Evolutionary conservation across 2,113 vertebrate genomes (phyloP).

Genomic region (Orientallactaga bullata): DNA sequence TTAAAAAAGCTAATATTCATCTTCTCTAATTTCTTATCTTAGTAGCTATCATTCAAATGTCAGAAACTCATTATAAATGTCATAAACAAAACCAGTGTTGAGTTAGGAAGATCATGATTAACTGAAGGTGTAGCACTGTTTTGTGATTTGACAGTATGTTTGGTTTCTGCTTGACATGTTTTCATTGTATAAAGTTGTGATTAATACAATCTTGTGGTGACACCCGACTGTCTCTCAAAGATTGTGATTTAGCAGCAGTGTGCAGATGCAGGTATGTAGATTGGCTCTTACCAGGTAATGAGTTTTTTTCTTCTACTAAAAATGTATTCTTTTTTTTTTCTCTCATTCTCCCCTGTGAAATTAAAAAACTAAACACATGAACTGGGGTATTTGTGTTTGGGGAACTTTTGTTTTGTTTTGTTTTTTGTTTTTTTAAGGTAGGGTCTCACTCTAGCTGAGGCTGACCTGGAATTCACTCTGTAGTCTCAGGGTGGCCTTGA

Average conservation of each 20-base stretch:
- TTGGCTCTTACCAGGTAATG: constrained; percentile 33
- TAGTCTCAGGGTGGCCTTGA: too few relatives aligned
- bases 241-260: constrained; percentile 46
- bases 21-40: constrained; percentile 84
- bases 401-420: not conserved
- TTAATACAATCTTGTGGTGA: constrained; percentile 69
- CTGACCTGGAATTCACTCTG: too few relatives aligned
- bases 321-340: not conserved
- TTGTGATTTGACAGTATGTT: constrained; percentile 71
- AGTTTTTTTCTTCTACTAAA: not conserved
- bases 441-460: too few relatives aligned
- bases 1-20: constrained; percentile 82
- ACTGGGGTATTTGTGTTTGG: not conserved
- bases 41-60: constrained; percentile 86
- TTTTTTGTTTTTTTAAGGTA: too few relatives aligned
- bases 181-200: constrained; percentile 70
- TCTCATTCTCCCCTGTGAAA: not conserved
- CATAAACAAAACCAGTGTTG: constrained; percentile 85
- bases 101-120: constrained; percentile 76
- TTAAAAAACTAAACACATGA: not conserved
- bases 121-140: constrained; percentile 59
- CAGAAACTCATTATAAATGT: constrained; percentile 82
- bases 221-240: constrained; percentile 63
- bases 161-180: constrained; percentile 71
- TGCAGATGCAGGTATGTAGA: constrained; percentile 20